Percentiles rank a stretch among this genome's conserved stretches.
These are phyloP conservation scores for Cephalopterus ornatus DNA, from an alignment of 2,113 vertebrate species.

Conservation along the genomic window DNA sequence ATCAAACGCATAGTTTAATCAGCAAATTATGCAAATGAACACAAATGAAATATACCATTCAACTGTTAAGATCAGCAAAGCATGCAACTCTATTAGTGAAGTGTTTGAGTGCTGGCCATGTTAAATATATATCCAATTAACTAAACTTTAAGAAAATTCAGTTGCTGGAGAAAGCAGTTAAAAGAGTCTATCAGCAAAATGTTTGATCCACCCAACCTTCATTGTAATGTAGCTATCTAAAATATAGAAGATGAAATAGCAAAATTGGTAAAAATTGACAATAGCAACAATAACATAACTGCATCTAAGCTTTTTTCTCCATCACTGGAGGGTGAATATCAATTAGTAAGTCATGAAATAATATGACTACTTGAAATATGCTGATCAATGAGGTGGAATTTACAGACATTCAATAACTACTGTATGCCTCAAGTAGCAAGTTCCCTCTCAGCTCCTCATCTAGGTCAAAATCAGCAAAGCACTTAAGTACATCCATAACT, in stretches of 20 bases:
- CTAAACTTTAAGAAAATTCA: not conserved
- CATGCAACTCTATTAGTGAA: conserved; percentile 50
- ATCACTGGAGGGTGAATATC: conserved; percentile 26
- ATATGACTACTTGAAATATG: not conserved
- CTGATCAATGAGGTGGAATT: conserved; percentile 23
- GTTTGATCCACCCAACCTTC: not conserved
- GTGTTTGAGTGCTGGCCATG: conserved; percentile 2
- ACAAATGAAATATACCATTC: conserved; percentile 65
- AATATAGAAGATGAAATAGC: not conserved
- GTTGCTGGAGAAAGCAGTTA: not conserved
- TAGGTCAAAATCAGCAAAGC: conserved; percentile 15
- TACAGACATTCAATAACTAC: not conserved
- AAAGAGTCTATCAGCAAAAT: not conserved
- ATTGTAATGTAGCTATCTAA: not conserved
- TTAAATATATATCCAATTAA: conserved; percentile 30
- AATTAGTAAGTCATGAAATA: not conserved
- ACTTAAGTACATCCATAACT: not conserved
- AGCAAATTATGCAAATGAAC: conserved; percentile 71
- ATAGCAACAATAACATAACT: not conserved
- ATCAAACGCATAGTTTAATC: conserved; percentile 67
- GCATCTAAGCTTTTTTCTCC: not conserved
- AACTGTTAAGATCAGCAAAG: conserved; percentile 62
- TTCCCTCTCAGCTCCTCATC: not conserved
- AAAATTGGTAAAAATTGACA: not conserved
- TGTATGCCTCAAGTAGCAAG: not conserved